Evolutionary conservation across 2,113 vertebrate species (phyloP).

Genomic region (Xerus inauris): DNA sequence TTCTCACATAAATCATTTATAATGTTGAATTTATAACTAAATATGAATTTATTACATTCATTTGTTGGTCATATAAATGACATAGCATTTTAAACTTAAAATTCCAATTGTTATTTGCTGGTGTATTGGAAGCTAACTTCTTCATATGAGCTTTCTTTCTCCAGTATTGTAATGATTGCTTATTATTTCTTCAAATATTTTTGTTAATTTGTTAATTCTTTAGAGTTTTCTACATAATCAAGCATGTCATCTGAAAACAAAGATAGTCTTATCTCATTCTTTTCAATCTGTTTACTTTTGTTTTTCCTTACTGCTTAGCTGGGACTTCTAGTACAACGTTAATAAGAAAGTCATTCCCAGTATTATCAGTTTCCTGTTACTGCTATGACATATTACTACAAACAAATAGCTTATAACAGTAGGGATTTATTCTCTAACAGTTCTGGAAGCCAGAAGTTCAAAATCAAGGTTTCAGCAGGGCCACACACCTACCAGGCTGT

Average conservation of each 20-base stretch:
- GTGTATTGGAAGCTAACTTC: not conserved
- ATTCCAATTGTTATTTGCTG: not conserved
- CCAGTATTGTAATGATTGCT: not conserved
- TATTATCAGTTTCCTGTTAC: not conserved
- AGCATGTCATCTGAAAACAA: not conserved
- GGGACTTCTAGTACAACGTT: not conserved
- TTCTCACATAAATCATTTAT: not conserved
- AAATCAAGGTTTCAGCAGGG: not conserved
- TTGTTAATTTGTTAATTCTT: not conserved
- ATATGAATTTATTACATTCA: not conserved
- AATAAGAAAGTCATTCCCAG: not conserved
- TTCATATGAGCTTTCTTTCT: not conserved
- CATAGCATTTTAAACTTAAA: not conserved
- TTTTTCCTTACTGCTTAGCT: not conserved
- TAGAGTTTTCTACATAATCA: not conserved
- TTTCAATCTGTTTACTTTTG: not conserved
- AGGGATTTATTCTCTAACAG: not conserved
- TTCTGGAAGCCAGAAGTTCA: not conserved
- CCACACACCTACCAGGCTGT: too few relatives aligned
- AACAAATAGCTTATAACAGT: not conserved
- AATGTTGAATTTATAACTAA: not conserved
- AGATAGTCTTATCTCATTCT: not conserved
- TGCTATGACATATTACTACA: not conserved
- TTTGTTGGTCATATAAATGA: not conserved
- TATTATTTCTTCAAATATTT: not conserved